Conservation (phyloP, 2,888 invertebrate genomes). For the Nysson spinosus region DNA sequence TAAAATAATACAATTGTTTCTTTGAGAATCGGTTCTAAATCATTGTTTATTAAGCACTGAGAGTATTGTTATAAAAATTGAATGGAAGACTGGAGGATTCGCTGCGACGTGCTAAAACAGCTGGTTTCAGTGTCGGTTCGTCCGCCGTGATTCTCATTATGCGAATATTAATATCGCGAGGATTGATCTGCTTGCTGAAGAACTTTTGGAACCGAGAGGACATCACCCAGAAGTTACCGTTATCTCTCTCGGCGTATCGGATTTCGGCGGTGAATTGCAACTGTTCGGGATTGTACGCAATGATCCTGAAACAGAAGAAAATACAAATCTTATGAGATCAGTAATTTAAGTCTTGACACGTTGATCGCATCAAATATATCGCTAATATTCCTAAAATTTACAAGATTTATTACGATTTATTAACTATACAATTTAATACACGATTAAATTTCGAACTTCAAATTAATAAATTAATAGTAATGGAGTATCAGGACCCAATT, state of each 20-base stretch:
- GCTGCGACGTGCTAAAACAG: constrained; percentile 1
- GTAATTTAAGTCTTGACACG: too few species aligned
- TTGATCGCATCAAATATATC: too few species aligned
- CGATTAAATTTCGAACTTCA: too few species aligned
- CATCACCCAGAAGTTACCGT: constrained; percentile 85
- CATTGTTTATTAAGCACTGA: constrained; percentile 15
- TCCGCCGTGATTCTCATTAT: constrained; percentile 81
- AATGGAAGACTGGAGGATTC: constrained; percentile 13
- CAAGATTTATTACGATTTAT: too few species aligned
- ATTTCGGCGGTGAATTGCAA: constrained; percentile 90
- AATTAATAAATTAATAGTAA: too few species aligned
- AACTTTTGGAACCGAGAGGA: constrained; percentile 89
- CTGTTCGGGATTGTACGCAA: constrained; percentile 85
- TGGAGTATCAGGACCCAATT: too few species aligned
- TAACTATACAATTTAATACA: too few species aligned
- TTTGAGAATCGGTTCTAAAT: not conserved
- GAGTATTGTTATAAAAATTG: constrained; percentile 62
- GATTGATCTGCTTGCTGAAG: constrained; percentile 84
- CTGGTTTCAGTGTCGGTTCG: not conserved
- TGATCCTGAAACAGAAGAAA: constrained; percentile 78
- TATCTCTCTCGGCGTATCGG: constrained; percentile 83
- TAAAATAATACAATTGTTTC: not conserved
- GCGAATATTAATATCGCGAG: constrained; percentile 85
- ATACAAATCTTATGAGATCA: not conserved
- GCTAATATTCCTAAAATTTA: too few species aligned